Base-by-base conservation (phyloP, 2,797 vertebrate genomes). In the Eutrigla gurnardus region DNA sequence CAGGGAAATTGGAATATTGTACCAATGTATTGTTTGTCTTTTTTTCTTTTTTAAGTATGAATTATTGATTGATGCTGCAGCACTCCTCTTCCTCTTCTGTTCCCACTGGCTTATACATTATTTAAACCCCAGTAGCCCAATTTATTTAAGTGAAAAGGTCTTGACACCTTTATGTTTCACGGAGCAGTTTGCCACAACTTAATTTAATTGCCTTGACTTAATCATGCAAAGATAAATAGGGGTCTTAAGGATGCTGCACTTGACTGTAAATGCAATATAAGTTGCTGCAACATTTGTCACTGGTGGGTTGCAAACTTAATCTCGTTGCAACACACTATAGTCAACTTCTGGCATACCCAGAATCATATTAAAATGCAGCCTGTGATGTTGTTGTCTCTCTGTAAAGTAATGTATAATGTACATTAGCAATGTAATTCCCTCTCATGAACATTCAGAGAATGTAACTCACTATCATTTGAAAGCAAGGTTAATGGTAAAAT, bases 101-200 rank as follows among this genome's bases (percentile, higher is more conserved):
- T 79, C 45, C 58, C 32, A 40, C 43, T 61, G 45, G 18, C 57
- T 78, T 45, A 59, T 58, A 59, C 46, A 70, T 78, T 83, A 71
- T 72, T 78, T 52, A 74, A 61, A 78, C 39, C 64, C 50, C 62
- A 60, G 62, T 60, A 65, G n/a, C n/a, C 58, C 71, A 50, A n/a
- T 78, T 55, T 75, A 18, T 57, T 78, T 43, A 58, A 59, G 69
- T 68, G 59, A 37, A 83, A 70, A 78, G 53, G 43, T 58, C 74
- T 5, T 7, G 58, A 49, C 63, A 63, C 15, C 60, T 53, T 53
- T 9, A 68, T 79, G 64, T 78, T 66, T 70, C 35, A 63, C 6
- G 6, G 32, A 58, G 55, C 35, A 61, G 64, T 80, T 78, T 77
- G 46, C 71, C 49, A 12, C 25, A 73, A 39, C 49, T 64, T 60